A percentile compares a stretch with the other conserved stretches of the same genome.
Conservation (phyloP, 2,888 invertebrate species). For the Himalopsyche kuldschensis region DNA sequence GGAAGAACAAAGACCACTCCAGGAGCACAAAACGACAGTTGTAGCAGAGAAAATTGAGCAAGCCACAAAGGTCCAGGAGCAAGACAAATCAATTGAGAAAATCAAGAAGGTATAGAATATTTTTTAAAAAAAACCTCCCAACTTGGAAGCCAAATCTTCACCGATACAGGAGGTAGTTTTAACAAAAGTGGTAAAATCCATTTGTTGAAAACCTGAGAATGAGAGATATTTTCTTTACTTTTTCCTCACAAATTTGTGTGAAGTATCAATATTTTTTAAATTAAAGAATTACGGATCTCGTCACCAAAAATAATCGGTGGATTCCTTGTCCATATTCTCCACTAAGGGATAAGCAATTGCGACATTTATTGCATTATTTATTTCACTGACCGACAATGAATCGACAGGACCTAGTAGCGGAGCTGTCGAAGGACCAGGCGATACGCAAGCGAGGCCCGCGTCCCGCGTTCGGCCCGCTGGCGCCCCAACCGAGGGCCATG, state of each 20-base stretch:
- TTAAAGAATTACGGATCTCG: too few relatives aligned
- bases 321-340: neutral
- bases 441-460: slow-evolving; percentile 46
- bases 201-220: too few relatives aligned
- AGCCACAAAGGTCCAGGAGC: neutral
- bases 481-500: slow-evolving; percentile 70
- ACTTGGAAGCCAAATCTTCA: too few relatives aligned
- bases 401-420: slow-evolving; percentile 48
- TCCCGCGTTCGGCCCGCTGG: slow-evolving; percentile 60
- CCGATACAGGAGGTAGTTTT: too few relatives aligned
- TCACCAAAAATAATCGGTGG: too few relatives aligned
- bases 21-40: neutral
- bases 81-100: slow-evolving; percentile 13
- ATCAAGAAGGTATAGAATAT: slow-evolving; percentile 20
- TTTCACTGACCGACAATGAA: neutral
- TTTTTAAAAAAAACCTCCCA: too few relatives aligned
- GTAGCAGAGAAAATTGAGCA: neutral
- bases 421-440: slow-evolving; percentile 55
- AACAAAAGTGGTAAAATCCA: too few relatives aligned
- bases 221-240: too few relatives aligned
- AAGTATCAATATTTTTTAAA: too few relatives aligned
- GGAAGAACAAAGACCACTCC: neutral
- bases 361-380: neutral
- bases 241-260: too few relatives aligned
- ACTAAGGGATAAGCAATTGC: neutral